Conservation (phyloP, 2,113 vertebrate species). For the Hyla sarda region DNA sequence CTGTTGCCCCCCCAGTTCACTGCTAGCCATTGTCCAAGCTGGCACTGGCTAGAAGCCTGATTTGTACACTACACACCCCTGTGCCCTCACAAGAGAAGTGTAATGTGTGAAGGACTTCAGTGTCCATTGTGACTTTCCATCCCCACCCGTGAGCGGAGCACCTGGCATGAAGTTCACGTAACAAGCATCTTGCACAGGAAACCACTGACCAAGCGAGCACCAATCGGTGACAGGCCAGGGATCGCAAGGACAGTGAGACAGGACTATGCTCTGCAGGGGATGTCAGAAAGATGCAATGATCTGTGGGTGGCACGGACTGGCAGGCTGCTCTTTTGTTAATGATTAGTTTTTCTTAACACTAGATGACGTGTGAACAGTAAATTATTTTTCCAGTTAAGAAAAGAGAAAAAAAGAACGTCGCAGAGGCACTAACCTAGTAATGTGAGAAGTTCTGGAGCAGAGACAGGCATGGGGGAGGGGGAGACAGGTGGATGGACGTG, state of each 20-base stretch:
- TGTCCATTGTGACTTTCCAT: conserved; percentile 1
- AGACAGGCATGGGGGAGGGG: background rate
- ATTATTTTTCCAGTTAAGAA: background rate
- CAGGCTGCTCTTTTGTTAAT: background rate
- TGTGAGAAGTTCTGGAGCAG: background rate
- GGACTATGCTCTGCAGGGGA: background rate
- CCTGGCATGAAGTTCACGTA: background rate
- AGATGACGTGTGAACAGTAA: conserved; percentile 1
- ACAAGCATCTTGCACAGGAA: background rate
- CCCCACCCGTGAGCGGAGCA: background rate
- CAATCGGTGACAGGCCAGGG: background rate
- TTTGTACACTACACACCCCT: conserved; percentile 23
- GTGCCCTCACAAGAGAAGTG: background rate
- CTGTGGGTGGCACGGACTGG: background rate
- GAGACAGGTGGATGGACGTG: background rate
- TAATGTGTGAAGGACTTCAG: background rate
- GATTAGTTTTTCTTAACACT: conserved; percentile 13
- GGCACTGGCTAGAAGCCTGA: background rate
- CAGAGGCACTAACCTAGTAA: background rate
- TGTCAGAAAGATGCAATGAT: background rate
- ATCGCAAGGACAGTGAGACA: background rate
- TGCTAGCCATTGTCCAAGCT: background rate
- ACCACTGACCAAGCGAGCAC: background rate
- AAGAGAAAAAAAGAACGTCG: background rate
- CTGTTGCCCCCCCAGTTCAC: background rate